Evolutionary conservation across 1,140 invertebrate genomes (phyloP).

Genomic region (Scaptodrosophila lebanonensis): DNA sequence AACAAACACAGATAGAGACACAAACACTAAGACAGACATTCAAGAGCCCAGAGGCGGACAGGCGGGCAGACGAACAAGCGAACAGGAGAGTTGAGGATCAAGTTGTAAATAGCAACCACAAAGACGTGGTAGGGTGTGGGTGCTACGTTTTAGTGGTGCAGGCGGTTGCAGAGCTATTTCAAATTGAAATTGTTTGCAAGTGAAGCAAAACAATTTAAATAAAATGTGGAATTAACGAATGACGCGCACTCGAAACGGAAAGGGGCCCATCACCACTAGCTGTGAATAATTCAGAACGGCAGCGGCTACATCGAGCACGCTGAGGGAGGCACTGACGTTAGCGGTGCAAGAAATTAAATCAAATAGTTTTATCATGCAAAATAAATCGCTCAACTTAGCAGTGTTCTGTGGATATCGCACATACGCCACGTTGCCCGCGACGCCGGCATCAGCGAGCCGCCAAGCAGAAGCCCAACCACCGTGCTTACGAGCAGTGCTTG

Average conservation of each 20-base stretch:
- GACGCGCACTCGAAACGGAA: slow-evolving; percentile 15
- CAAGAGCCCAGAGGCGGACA: background rate
- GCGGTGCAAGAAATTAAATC: slow-evolving; percentile 56
- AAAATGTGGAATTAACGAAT: slow-evolving; percentile 48
- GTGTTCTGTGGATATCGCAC: slow-evolving; percentile 56
- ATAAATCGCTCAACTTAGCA: slow-evolving; percentile 49
- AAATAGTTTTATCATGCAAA: slow-evolving; percentile 75
- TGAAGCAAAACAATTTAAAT: slow-evolving; percentile 72
- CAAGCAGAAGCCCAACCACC: slow-evolving; percentile 12
- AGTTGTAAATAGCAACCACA: no score
- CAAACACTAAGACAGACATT: slow-evolving; percentile 18
- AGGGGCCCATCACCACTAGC: no score
- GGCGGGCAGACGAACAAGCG: background rate
- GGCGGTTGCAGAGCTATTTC: slow-evolving; percentile 32
- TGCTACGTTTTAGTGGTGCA: slow-evolving; percentile 4
- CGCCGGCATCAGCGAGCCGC: no score
- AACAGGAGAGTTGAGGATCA: no score
- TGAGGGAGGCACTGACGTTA: background rate
- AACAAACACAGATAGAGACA: slow-evolving; percentile 17
- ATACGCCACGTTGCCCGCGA: slow-evolving; percentile 61
- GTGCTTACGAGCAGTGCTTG: slow-evolving; percentile 60
- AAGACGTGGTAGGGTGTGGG: slow-evolving; percentile 27
- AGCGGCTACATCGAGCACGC: background rate
- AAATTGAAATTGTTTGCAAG: slow-evolving; percentile 62
- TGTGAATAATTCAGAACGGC: slow-evolving; percentile 52